These are phyloP conservation scores for Himalopsyche kuldschensis DNA, from an alignment of 2,888 invertebrate species.

Conservation along the genomic window DNA sequence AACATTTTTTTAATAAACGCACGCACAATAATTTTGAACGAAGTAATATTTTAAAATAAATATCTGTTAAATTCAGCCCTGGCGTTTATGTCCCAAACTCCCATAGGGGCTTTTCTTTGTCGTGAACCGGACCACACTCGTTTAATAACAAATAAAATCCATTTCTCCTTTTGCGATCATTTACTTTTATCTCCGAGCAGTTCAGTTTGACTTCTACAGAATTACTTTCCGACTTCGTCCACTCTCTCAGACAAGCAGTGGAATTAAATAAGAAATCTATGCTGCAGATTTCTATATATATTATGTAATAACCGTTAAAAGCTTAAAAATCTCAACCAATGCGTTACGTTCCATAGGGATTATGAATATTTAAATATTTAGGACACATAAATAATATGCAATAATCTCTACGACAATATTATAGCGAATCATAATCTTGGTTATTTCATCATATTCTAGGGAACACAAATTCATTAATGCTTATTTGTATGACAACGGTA, in stretches of 20 bases:
- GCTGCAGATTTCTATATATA: no score
- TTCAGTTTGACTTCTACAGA: background rate
- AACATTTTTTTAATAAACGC: background rate
- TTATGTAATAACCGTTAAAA: no score
- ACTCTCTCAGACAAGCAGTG: background rate
- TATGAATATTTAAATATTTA: no score
- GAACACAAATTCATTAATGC: no score
- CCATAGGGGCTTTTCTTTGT: slow-evolving; percentile 17
- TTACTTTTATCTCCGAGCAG: background rate
- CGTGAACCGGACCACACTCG: slow-evolving; percentile 16
- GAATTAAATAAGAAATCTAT: background rate
- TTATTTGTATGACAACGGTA: no score
- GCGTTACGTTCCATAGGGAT: no score
- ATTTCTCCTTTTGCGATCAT: slow-evolving; percentile 11
- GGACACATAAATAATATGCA: no score
- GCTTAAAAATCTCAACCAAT: no score
- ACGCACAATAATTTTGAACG: background rate
- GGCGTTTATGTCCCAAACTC: background rate
- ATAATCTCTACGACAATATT: no score
- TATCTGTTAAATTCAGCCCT: background rate
- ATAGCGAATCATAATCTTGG: no score
- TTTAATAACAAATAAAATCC: slow-evolving; percentile 30
- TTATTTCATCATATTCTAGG: no score
- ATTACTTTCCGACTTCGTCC: background rate
- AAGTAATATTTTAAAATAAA: background rate